These are phyloP conservation scores for Antennarius striatus DNA, from an alignment of 2,113 vertebrate species.

Conservation along the genomic window DNA sequence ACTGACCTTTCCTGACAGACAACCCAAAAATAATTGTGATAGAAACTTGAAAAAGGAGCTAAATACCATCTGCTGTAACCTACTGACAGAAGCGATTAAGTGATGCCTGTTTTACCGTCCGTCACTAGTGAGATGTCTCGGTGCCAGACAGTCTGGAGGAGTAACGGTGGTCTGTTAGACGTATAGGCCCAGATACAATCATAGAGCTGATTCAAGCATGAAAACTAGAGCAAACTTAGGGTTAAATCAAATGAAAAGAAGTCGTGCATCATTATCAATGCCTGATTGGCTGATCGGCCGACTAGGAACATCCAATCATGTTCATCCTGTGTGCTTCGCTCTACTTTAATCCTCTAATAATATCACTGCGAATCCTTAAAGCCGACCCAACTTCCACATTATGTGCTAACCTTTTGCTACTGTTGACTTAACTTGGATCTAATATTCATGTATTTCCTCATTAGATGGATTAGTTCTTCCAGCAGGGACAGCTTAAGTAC, in stretches of 20 bases:
- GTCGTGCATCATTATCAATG: slow-evolving; percentile 6
- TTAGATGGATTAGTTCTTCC: slow-evolving; percentile 5
- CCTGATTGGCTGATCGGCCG: slow-evolving; percentile 2
- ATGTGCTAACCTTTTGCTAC: slow-evolving; percentile 6
- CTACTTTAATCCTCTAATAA: not conserved
- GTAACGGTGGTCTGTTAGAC: slow-evolving; percentile 42
- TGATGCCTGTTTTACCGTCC: slow-evolving; percentile 18
- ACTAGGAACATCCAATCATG: not conserved
- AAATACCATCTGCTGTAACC: slow-evolving; percentile 6
- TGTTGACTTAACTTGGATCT: slow-evolving; percentile 6
- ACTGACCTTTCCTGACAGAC: not conserved
- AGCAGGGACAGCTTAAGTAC: not conserved
- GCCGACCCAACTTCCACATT: not conserved
- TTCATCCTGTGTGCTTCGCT: not conserved
- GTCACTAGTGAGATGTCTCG: slow-evolving; percentile 32
- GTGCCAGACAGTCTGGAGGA: slow-evolving; percentile 55
- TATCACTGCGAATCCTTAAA: not conserved
- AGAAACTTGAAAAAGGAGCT: not conserved
- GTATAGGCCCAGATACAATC: slow-evolving; percentile 45
- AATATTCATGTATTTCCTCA: slow-evolving; percentile 19
- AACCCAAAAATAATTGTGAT: slow-evolving; percentile 8
- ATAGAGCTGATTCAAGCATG: slow-evolving; percentile 21
- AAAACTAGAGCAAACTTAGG: slow-evolving; percentile 6
- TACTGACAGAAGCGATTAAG: slow-evolving; percentile 22
- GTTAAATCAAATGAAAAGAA: slow-evolving; percentile 4